A percentile compares a stretch with the other conserved stretches of the same genome.
Evolutionary conservation across 2,797 vertebrate species (phyloP).

Genomic region (Micrastur ruficollis): DNA sequence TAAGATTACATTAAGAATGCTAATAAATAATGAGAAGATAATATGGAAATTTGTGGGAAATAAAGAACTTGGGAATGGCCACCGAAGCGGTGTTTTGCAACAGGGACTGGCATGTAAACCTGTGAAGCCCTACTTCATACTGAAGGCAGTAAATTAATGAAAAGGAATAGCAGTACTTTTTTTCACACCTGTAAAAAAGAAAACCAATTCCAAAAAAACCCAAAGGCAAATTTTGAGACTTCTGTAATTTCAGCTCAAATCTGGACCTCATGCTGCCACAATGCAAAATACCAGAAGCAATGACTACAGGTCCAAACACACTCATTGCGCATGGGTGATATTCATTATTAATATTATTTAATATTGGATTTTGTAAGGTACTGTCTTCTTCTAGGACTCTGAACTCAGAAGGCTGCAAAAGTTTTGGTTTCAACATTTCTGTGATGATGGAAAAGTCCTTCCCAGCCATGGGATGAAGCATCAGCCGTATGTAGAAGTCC

Average conservation of each 20-base stretch:
- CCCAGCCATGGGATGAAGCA: not conserved
- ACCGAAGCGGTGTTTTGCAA: not conserved
- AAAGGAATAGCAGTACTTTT: not conserved
- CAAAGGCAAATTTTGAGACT: not conserved
- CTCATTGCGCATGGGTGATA: not conserved
- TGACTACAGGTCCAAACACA: fast-evolving
- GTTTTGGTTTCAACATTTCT: not conserved
- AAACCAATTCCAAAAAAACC: not conserved
- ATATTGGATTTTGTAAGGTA: not conserved
- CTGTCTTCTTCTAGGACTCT: not conserved
- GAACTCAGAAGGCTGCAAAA: not conserved
- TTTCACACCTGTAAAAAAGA: not conserved
- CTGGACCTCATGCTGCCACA: not conserved
- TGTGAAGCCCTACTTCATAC: not conserved
- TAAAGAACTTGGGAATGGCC: not conserved
- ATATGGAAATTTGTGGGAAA: not conserved
- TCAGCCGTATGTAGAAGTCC: not conserved
- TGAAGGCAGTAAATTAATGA: not conserved
- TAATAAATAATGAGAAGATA: not conserved
- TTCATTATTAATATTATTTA: not conserved
- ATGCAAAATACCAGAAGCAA: not conserved
- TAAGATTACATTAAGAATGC: not conserved
- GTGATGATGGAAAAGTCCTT: not conserved
- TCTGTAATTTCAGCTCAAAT: not conserved
- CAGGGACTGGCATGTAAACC: not conserved